Conservation (phyloP, 2,888 invertebrate species). For the Meteorus cinctellus region DNA sequence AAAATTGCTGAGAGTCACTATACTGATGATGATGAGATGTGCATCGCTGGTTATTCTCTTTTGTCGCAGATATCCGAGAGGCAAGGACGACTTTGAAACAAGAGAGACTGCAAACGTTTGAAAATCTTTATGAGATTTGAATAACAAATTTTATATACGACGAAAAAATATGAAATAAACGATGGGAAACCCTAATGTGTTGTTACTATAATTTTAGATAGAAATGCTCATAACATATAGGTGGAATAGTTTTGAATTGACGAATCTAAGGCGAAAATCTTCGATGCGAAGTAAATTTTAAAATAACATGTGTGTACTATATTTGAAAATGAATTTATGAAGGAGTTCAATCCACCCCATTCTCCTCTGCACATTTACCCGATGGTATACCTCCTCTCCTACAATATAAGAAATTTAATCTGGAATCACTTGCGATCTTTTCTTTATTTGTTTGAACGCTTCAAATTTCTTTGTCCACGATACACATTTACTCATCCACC, state of each 20-base stretch:
- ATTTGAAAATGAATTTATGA: too few species aligned
- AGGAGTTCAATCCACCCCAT: too few species aligned
- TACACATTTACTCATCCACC: constrained; percentile 28
- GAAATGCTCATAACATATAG: too few species aligned
- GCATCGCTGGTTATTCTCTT: constrained; percentile 38
- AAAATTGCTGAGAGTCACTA: constrained; percentile 27
- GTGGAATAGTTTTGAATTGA: too few species aligned
- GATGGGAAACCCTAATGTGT: too few species aligned
- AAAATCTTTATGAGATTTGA: background rate
- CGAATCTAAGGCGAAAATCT: too few species aligned
- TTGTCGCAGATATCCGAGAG: background rate
- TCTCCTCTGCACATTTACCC: background rate
- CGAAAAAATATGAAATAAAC: too few species aligned
- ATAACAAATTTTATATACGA: too few species aligned
- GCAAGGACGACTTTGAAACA: constrained; percentile 6
- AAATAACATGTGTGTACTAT: too few species aligned
- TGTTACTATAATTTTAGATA: too few species aligned
- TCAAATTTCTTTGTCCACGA: constrained; percentile 55
- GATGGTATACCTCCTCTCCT: background rate
- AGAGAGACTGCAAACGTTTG: background rate
- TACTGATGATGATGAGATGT: constrained; percentile 21
- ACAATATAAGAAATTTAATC: constrained; percentile 21
- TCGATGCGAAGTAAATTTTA: too few species aligned
- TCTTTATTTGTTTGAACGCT: constrained; percentile 43
- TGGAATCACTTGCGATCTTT: constrained; percentile 32